Evolutionary conservation across 1,140 invertebrate genomes (phyloP).

Genomic region (Scaptodrosophila lebanonensis): DNA sequence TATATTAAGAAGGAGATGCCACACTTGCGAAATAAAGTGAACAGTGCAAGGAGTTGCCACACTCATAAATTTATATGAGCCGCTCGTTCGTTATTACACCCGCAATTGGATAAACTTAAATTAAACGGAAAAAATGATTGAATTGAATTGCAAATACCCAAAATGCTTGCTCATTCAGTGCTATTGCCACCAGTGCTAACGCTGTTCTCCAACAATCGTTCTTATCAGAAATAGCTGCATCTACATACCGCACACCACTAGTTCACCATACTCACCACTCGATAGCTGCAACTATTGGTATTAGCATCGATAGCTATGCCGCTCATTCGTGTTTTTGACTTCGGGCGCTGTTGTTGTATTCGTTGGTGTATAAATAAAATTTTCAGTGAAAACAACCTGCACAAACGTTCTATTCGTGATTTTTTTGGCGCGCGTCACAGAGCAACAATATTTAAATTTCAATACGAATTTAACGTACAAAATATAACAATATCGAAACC

Average conservation of each 20-base stretch:
- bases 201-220: not conserved
- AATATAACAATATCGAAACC: no score
- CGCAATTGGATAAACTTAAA: no score
- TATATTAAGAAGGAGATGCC: no score
- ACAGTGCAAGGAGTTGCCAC: no score
- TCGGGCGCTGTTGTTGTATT: slow-evolving; percentile 19
- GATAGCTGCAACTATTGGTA: no score
- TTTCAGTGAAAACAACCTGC: slow-evolving; percentile 3
- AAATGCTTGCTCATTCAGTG: slow-evolving; percentile 9
- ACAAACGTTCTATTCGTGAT: slow-evolving; percentile 20
- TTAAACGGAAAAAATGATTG: slow-evolving; percentile 4
- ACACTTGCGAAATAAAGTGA: no score
- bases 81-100: no score
- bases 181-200: not conserved
- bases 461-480: not conserved
- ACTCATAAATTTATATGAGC: no score
- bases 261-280: no score
- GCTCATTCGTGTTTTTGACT: slow-evolving; percentile 25
- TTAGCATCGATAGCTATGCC: no score
- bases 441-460: slow-evolving; percentile 2
- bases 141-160: slow-evolving; percentile 15
- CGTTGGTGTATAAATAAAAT: slow-evolving; percentile 12
- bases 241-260: no score
- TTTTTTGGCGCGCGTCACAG: slow-evolving; percentile 17
- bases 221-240: no score